Conservation (phyloP, 2,797 vertebrate species). For the Paguma larvata region DNA sequence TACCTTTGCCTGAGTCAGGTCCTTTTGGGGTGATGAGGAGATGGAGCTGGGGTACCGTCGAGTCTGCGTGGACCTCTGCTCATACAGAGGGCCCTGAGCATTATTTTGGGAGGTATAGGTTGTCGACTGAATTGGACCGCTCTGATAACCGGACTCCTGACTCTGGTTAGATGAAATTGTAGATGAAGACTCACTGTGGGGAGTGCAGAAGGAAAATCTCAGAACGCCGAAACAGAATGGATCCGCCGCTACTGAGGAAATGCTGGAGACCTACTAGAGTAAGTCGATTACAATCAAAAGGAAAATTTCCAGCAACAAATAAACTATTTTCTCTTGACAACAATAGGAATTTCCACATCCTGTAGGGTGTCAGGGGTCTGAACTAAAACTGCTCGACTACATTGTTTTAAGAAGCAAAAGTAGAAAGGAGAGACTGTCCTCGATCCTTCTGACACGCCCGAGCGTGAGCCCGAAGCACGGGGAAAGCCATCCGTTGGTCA, state of each 20-base stretch:
- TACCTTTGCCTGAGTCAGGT: constrained; percentile 96
- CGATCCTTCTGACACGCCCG: not conserved
- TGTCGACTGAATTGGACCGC: constrained; percentile 90
- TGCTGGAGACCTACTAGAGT: not conserved
- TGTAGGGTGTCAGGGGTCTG: not conserved
- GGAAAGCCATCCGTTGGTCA: not conserved
- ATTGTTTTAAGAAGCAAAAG: not conserved
- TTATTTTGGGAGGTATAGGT: constrained; percentile 92
- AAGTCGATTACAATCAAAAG: not conserved
- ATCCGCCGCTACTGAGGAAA: not conserved
- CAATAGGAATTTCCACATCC: not conserved
- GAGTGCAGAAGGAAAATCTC: constrained; percentile 56
- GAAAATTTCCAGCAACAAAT: constrained; percentile 21
- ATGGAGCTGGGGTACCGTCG: constrained; percentile 95
- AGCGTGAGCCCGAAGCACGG: not conserved
- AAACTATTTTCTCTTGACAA: constrained; percentile 1
- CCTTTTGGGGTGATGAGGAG: constrained; percentile 97
- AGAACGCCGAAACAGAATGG: constrained; percentile 83
- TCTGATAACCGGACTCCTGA: constrained; percentile 92
- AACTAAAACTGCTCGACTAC: not conserved
- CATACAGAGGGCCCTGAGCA: constrained; percentile 96
- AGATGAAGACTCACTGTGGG: constrained; percentile 93
- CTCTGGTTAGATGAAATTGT: constrained; percentile 94
- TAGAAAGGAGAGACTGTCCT: not conserved
- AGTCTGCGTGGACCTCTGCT: constrained; percentile 96